Base-by-base conservation (phyloP, 2,113 vertebrate species). In the Climacteris rufus region DNA sequence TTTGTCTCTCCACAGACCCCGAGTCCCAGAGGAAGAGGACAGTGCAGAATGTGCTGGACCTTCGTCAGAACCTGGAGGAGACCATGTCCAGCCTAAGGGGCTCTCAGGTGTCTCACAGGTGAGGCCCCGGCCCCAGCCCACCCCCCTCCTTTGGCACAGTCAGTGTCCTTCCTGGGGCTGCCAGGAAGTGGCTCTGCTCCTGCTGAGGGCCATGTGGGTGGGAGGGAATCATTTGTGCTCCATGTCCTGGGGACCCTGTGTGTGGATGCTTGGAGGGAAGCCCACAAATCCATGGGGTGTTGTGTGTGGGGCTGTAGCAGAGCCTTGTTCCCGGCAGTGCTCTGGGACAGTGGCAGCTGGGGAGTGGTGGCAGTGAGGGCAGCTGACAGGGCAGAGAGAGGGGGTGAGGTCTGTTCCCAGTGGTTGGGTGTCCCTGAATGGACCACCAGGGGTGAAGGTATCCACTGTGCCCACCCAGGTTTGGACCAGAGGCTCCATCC, bases 11-110 rank as follows among this genome's bases (percentile, higher is more conserved):
- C 22, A 8, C 97, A 99, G 99, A 99, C 83, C 99, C 99, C 0
- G 99, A 99, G 91, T 99, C 99, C 91, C 99, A 99, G 97, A 98
- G 99, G 93, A 99, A 99, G 97, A 98, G 99, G 80, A 99, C 99
- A 0, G 99, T 99, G 65, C 99, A 99, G 97, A 99, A 99, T 82
- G 99, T 99, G 37, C 97, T 99, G 95, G 99, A 99, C 96, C 98
- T 99, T 59, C 98, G 99, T 60, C 99, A 99, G 96, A 99, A 99
- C 97, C 97, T 99, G 97, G 99, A 99, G 92, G 99, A 99, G 91
- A 99, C 99, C 91, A 99, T 99, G 99, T 99, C 99, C 87, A 99
- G 99, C 95, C 97, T 99, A 66, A 98, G 98, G 87, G 99, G 99
- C 60, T 99, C 99, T 56, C 99, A 99, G 96, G 98, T 99, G 72